Evolutionary conservation across 1,140 invertebrate species (phyloP).

Genomic region (Gryllus bimaculatus): DNA sequence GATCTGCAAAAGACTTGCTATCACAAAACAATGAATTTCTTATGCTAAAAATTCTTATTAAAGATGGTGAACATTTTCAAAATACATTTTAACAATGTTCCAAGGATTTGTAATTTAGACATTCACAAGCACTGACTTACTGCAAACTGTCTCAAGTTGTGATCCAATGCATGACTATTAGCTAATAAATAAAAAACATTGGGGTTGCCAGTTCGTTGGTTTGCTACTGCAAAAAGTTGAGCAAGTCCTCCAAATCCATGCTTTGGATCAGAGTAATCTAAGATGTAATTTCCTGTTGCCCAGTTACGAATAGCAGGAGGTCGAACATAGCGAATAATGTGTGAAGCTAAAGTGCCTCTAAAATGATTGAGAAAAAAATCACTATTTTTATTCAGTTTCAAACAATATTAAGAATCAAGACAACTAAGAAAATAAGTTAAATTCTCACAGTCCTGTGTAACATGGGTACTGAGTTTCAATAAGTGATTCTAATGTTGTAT

Average conservation of each 20-base stretch:
- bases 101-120: no score
- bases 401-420: not conserved
- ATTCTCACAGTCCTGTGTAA: conserved; percentile 46
- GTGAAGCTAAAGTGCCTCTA: conserved; percentile 41
- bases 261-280: conserved; percentile 49
- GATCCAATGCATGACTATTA: conserved; percentile 47
- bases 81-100: no score
- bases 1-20: conserved; percentile 32
- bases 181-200: conserved; percentile 46
- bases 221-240: conserved; percentile 47
- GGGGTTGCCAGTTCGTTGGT: conserved; percentile 48
- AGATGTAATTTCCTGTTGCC: conserved; percentile 52
- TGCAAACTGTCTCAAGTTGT: conserved; percentile 43
- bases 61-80: not conserved
- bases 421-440: not conserved
- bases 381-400: not conserved
- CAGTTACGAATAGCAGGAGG: conserved; percentile 39
- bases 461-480: conserved; percentile 53
- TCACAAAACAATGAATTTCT: not conserved
- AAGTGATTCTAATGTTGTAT: conserved; percentile 57
- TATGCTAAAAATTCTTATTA: not conserved
- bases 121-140: conserved; percentile 31
- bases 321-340: conserved; percentile 44
- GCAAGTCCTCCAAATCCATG: conserved; percentile 49
- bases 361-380: not conserved